Evolutionary conservation across 2,888 invertebrate species (phyloP).

Genomic region (Oligia fasciuncula): DNA sequence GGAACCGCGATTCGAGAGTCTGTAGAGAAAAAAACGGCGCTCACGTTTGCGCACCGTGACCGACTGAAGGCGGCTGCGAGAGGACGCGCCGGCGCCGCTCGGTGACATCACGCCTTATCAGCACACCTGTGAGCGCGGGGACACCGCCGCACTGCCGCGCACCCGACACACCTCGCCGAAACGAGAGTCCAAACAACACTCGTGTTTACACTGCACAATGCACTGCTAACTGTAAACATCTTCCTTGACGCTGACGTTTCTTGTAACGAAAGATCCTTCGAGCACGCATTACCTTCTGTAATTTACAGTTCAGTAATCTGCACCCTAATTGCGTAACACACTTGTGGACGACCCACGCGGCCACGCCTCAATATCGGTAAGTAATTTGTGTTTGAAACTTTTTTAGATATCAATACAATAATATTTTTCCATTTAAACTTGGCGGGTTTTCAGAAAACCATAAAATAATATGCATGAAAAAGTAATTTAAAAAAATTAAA

Average conservation of each 20-base stretch:
- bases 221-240: constrained; percentile 41
- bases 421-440: too few relatives aligned
- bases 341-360: too few relatives aligned
- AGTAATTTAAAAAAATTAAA: too few relatives aligned
- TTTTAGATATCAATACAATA: too few relatives aligned
- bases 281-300: background rate
- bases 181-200: constrained; percentile 37
- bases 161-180: constrained; percentile 47
- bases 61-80: constrained; percentile 73
- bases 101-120: constrained; percentile 81
- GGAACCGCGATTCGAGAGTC: constrained; percentile 26
- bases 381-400: too few relatives aligned
- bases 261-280: constrained; percentile 6
- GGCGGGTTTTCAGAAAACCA: too few relatives aligned
- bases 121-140: constrained; percentile 68
- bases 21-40: constrained; percentile 71
- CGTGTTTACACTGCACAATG: constrained; percentile 45
- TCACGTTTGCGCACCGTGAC: constrained; percentile 76
- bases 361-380: too few relatives aligned
- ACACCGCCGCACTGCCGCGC: constrained; percentile 54
- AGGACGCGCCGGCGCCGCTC: constrained; percentile 68
- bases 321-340: too few relatives aligned
- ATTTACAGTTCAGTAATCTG: background rate
- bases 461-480: too few relatives aligned
- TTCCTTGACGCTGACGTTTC: background rate